phyloP scores from a whole-genome alignment of 2,888 invertebrate genomes.

The Allygus modestus region DNA sequence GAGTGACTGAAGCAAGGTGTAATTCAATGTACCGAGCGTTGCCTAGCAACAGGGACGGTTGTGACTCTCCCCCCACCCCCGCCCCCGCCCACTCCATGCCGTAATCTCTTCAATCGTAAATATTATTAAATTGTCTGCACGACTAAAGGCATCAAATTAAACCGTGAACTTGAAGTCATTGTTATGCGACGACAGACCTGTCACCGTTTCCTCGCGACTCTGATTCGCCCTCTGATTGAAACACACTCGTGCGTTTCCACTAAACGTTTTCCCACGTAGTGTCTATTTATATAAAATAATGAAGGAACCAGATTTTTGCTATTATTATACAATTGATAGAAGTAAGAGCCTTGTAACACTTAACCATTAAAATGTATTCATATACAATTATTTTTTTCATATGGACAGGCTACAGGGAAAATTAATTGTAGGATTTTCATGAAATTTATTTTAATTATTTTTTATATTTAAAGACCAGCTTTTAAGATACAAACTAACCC shows the following conservation, averaged over 20 bases:
- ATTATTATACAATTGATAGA: too few relatives aligned
- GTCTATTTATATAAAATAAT: too few relatives aligned
- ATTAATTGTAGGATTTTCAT: too few relatives aligned
- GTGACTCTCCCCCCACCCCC: too few relatives aligned
- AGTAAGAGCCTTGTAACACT: too few relatives aligned
- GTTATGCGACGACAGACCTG: constrained; percentile 15
- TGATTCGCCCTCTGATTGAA: constrained; percentile 3
- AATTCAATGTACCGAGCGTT: constrained; percentile 56
- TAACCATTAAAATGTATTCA: too few relatives aligned
- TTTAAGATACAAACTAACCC: too few relatives aligned
- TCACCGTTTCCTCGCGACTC: not conserved
- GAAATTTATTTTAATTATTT: too few relatives aligned
- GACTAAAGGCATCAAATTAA: constrained; percentile 36
- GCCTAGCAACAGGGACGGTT: constrained; percentile 37
- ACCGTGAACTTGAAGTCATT: constrained; percentile 32
- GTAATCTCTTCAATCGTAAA: constrained; percentile 54
- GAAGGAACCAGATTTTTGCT: too few relatives aligned
- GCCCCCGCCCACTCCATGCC: not conserved
- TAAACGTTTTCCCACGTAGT: not conserved
- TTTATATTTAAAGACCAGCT: too few relatives aligned
- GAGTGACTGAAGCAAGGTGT: constrained; percentile 43
- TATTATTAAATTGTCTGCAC: constrained; percentile 39
- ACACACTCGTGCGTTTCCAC: not conserved
- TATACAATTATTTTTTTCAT: too few relatives aligned
- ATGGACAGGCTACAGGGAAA: too few relatives aligned